phyloP scores from a whole-genome alignment of 2,888 invertebrate genomes.

The Mesochorus sp. region DNA sequence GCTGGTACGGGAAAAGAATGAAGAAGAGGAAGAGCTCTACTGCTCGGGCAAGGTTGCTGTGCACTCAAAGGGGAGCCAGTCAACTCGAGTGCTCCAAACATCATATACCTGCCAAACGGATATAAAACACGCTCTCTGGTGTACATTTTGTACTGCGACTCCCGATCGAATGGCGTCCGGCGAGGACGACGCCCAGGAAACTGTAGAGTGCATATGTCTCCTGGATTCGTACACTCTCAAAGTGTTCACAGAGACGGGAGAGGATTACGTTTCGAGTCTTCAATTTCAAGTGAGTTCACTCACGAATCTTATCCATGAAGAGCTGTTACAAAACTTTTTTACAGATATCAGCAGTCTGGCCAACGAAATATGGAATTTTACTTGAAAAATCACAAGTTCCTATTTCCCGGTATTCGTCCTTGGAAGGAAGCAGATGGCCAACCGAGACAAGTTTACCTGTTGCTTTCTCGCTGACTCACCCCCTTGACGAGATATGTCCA shows the following conservation, averaged over 20 bases:
- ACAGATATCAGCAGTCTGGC: constrained; percentile 92
- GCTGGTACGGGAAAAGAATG: constrained; percentile 83
- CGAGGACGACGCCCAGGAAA: constrained; percentile 83
- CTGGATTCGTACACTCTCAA: constrained; percentile 90
- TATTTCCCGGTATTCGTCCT: constrained; percentile 72
- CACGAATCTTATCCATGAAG: constrained; percentile 15
- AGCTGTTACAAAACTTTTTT: constrained; percentile 67
- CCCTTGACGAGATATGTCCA: constrained; percentile 95
- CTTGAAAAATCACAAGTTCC: constrained; percentile 86
- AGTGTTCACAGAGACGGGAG: constrained; percentile 90
- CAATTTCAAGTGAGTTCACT: constrained; percentile 85
- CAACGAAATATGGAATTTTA: constrained; percentile 92
- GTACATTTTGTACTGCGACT: constrained; percentile 84
- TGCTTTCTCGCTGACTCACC: constrained; percentile 94
- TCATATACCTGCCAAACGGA: constrained; percentile 93
- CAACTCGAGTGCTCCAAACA: constrained; percentile 74
- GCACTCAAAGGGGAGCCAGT: constrained; percentile 76
- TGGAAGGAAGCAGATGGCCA: constrained; percentile 75
- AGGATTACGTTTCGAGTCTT: constrained; percentile 91
- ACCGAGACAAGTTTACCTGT: constrained; percentile 85
- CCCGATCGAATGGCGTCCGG: constrained; percentile 82
- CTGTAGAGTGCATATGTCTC: constrained; percentile 87
- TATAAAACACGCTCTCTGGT: constrained; percentile 91
- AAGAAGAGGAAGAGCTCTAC: constrained; percentile 93
- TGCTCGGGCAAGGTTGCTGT: constrained; percentile 92